Evolutionary conservation across 2,113 vertebrate genomes (phyloP).

Genomic region (Tachuris rubrigastra): DNA sequence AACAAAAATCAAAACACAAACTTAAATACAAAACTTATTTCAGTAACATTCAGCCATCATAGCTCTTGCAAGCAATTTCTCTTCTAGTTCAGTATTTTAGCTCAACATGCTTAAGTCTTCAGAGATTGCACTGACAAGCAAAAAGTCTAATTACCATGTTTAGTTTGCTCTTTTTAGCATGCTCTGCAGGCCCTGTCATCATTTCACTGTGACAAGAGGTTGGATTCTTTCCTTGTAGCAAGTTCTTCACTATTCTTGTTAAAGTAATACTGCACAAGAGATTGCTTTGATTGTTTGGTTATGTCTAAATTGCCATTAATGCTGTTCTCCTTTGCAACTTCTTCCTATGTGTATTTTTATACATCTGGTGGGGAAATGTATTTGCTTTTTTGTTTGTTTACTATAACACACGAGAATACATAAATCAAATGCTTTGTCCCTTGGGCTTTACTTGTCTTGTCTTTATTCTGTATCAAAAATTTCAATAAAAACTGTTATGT

Average conservation of each 20-base stretch:
- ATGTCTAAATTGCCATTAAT: slow-evolving; percentile 24
- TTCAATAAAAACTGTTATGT: slow-evolving; percentile 19
- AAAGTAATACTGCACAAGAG: slow-evolving; percentile 13
- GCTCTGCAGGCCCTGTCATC: slow-evolving; percentile 41
- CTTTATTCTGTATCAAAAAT: slow-evolving; percentile 11
- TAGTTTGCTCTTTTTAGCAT: slow-evolving; percentile 50
- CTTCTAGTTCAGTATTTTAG: not conserved
- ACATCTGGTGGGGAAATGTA: not conserved
- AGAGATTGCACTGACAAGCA: slow-evolving; percentile 42
- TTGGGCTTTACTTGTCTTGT: slow-evolving; percentile 6
- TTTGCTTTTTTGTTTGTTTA: slow-evolving; percentile 33
- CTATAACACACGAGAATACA: not conserved
- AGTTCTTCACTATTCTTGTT: not conserved
- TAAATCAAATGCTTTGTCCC: slow-evolving; percentile 27
- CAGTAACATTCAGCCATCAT: not conserved
- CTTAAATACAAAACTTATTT: not conserved
- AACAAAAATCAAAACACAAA: not conserved
- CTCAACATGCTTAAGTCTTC: slow-evolving; percentile 19
- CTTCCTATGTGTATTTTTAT: not conserved
- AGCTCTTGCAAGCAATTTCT: not conserved
- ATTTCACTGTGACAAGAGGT: slow-evolving; percentile 30
- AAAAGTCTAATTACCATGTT: slow-evolving; percentile 55
- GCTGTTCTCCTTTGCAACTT: slow-evolving; percentile 30
- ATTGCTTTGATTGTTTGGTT: slow-evolving; percentile 34
- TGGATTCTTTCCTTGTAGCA: not conserved